Conservation (phyloP, 2,888 invertebrate genomes). For the Dasysyrphus tricinctus region DNA sequence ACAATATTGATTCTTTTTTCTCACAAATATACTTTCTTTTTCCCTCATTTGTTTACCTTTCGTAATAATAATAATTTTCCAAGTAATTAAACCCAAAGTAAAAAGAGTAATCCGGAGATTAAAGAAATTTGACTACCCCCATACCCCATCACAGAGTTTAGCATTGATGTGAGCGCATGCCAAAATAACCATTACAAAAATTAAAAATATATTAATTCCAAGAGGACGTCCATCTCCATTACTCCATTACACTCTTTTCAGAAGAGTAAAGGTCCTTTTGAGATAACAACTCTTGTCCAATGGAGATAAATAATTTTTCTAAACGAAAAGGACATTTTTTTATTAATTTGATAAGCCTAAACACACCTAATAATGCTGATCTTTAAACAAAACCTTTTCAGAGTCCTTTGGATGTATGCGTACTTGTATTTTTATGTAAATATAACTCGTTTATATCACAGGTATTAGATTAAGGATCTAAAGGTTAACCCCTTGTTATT, state of each 20-base stretch:
- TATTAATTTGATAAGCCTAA: slow-evolving; percentile 29
- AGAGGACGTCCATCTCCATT: neutral
- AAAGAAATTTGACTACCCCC: slow-evolving; percentile 3
- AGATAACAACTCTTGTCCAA: neutral
- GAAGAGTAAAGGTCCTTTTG: neutral
- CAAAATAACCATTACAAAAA: slow-evolving; percentile 21
- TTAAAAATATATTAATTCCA: slow-evolving; percentile 7
- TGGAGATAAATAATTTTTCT: neutral
- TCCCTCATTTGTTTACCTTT: neutral
- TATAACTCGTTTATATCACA: slow-evolving; percentile 1
- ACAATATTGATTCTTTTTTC: slow-evolving; percentile 5
- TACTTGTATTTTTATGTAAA: neutral
- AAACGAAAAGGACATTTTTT: slow-evolving; percentile 5
- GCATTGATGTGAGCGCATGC: slow-evolving; percentile 2
- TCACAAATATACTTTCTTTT: neutral
- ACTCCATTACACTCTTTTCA: neutral
- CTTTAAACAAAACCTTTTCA: neutral
- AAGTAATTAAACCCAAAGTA: slow-evolving; percentile 14
- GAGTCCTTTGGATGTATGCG: neutral
- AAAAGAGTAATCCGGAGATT: slow-evolving; percentile 9
- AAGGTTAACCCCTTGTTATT: slow-evolving; percentile 2
- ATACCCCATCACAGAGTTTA: no score
- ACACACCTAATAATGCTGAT: slow-evolving; percentile 20
- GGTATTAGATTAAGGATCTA: slow-evolving; percentile 25
- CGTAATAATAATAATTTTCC: neutral